Evolutionary conservation across 2,113 vertebrate species (phyloP), one percentile per base, ranked within the genome.

Genomic region (Verasper variegatus): DNA sequence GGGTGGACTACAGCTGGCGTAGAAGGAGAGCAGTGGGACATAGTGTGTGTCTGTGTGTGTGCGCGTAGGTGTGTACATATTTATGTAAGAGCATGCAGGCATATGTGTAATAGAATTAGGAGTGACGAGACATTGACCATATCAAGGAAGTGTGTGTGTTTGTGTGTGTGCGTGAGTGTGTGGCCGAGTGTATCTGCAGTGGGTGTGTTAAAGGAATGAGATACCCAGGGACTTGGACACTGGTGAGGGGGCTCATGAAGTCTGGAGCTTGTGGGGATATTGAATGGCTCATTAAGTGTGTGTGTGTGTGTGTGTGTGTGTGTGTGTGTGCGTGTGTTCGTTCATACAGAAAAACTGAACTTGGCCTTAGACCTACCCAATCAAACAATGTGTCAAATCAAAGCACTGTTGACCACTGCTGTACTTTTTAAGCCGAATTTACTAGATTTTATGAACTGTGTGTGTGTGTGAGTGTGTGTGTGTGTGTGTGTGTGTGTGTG

Each of bases 361-460:
- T 86, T 81, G 83, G 83, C 68, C 64, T 70, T 57, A 87, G 82
- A 89, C 81, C 72, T 80, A 76, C 72, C 75, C 76, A 90, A 89
- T 90, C 86, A 87, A 91, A 88, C 79, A 89, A 78, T 80, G 77
- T 21, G 5, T 85, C 84, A 85, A 91, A 91, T 91, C 86, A 87
- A 89, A 91, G 86, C 71, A n/a, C 84, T 47, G 47, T 79, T 78
- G 84, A 71, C 79, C 76, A 59, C 74, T 77, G n/a, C 20, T 80
- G 80, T 77, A 78, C 89, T 83, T 84, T 88, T 88, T 76, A 63
- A 8, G 51, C 8, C 8, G 20, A 54, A 54, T 54, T n/a, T n/a
- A n/a, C 51, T 65, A 47, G 4, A 37, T 66, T 66, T 51, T 47
- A 68, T 85, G 71, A 54, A 66, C 54, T 72, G 26, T 52, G 21